A percentile compares a stretch with the other conserved stretches of the same genome.
Conservation (phyloP, 2,888 invertebrate species). For the Caradrina clavipalpis region DNA sequence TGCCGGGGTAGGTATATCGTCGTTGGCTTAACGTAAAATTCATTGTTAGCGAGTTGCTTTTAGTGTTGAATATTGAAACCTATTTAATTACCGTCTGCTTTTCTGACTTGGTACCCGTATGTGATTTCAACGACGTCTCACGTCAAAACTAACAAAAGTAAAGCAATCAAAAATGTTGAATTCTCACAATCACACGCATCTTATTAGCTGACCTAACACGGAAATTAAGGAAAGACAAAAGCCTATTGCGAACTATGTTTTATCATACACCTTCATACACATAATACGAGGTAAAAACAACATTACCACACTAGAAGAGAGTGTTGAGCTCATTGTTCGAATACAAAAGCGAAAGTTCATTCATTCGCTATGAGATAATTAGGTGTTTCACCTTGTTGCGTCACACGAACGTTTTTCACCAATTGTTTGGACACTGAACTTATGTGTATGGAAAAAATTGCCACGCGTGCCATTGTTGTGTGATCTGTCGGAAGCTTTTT, state of each 20-base stretch:
- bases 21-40: too few species aligned
- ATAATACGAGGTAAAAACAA: constrained; percentile 82
- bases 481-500: constrained; percentile 75
- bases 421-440: constrained; percentile 84
- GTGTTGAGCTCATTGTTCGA: constrained; percentile 84
- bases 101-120: too few species aligned
- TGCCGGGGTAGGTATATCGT: too few species aligned
- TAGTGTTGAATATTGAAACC: too few species aligned
- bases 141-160: not conserved
- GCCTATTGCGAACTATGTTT: constrained; percentile 62
- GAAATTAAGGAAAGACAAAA: constrained; percentile 64
- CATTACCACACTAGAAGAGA: constrained; percentile 83
- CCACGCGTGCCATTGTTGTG: constrained; percentile 68
- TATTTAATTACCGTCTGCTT: too few species aligned
- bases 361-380: constrained; percentile 88
- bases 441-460: constrained; percentile 63
- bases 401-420: constrained; percentile 85
- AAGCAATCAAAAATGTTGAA: not conserved
- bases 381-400: constrained; percentile 89
- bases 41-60: too few species aligned
- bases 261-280: constrained; percentile 65
- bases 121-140: too few species aligned
- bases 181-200: constrained; percentile 24
- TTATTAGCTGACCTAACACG: constrained; percentile 50
- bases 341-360: constrained; percentile 90